Evolutionary conservation across 2,888 invertebrate genomes (phyloP), one percentile per base, ranked within the genome.

Genomic region (Drosophila siamana): DNA sequence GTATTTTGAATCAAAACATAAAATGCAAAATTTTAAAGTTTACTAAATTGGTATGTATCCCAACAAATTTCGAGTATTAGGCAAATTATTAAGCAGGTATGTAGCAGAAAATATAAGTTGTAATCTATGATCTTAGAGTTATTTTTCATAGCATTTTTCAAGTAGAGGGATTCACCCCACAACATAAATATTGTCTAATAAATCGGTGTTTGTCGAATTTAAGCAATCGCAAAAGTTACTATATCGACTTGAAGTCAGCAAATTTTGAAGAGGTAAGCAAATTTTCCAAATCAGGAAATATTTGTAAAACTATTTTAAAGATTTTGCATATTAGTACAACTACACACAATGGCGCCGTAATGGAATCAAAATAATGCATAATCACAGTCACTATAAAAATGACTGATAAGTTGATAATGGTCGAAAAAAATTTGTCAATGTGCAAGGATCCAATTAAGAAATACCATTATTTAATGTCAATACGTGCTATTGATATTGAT

Each of bases 1-100:
- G 38, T 26, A 16, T 67, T 48, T 19, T 28, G 6, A 36, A 9
- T 68, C 52, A 55, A 28, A 26, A 13, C 38, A 8, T n/a, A 61
- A 19, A 33, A 54, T 47, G 47, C 6, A 15, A 68, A 15, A 13
- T 63, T 43, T 41, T 44, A 47, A 19, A 15, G 15, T 41, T 68
- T 28, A 61, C 33, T 59, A 38, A 72, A 54, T 70, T 76, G 82
- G 78, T 46, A 82, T 82, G 82, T 26, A 66, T 60, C 46, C 43
- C 36, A 62, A 48, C 15, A 86, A 80, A 80, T 69, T 82, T 64
- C 63, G 56, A 70, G 72, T 86, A 38, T 57, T 84, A n/a, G 33
- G 52, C 26, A 86, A 80, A 73, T 69, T 83, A 16, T 26, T 26
- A 43, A n/a, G 5, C 33, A 63, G 73, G 78, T 78, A 55, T 13